A percentile compares a stretch with the other conserved stretches of the same genome.
Evolutionary conservation across 2,888 invertebrate genomes (phyloP).

Genomic region (Didymodactylos carnosus): DNA sequence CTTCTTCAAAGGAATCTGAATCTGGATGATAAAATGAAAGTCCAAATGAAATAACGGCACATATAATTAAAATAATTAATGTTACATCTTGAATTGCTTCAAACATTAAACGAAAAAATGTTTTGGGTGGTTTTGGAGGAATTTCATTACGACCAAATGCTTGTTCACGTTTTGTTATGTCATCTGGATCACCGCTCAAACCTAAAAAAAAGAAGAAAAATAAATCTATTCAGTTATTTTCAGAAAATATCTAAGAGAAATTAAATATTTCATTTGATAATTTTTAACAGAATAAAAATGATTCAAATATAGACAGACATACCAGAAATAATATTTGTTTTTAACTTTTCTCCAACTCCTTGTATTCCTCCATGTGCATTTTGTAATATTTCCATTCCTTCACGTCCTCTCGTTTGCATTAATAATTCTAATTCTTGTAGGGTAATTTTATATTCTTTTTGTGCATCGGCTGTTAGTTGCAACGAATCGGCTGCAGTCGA

Average conservation of each 20-base stretch:
- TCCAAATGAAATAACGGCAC: conserved; percentile 67
- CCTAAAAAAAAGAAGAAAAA: not conserved
- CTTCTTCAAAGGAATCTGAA: not conserved
- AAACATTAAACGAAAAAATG: conserved; percentile 86
- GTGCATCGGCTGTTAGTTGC: not conserved
- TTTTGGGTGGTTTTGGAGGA: conserved; percentile 92
- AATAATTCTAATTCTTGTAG: not conserved
- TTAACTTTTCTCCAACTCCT: not conserved
- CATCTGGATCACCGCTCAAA: not conserved
- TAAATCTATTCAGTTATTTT: not conserved
- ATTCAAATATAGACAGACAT: not conserved
- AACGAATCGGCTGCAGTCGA: not conserved
- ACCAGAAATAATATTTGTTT: not conserved
- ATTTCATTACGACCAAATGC: conserved; percentile 65
- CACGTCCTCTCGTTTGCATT: not conserved
- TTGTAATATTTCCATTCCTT: not conserved
- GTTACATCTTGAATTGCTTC: conserved; percentile 94
- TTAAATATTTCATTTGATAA: no score
- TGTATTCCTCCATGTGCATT: not conserved
- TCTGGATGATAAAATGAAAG: conserved; percentile 44
- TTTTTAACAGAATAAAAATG: not conserved
- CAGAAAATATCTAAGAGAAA: no score
- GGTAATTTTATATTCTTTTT: not conserved
- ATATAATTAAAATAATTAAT: conserved; percentile 83
- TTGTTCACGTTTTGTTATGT: not conserved